Percentiles rank a stretch among this genome's conserved stretches.
Evolutionary conservation across 2,888 invertebrate species (phyloP).

Genomic region (Caenorhabditis sp.): DNA sequence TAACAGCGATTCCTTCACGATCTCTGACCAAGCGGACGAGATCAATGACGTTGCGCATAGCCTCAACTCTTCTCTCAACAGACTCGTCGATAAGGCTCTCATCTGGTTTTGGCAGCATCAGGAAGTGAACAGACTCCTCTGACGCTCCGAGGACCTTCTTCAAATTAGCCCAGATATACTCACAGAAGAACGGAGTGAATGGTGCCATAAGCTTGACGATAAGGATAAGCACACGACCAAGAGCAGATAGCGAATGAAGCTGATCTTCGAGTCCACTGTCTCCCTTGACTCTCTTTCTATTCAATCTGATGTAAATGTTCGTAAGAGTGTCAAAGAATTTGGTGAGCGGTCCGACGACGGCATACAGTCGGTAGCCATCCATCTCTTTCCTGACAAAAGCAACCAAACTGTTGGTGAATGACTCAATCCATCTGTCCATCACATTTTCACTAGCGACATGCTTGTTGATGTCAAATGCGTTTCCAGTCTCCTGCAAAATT

Average conservation of each 20-base stretch:
- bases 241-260: conserved; percentile 90
- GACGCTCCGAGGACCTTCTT: conserved; percentile 83
- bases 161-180: conserved; percentile 94
- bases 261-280: conserved; percentile 91
- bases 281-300: conserved; percentile 95
- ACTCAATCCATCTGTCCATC: conserved; percentile 98
- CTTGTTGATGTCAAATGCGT: conserved; percentile 64
- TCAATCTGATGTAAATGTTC: conserved; percentile 99
- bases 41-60: conserved; percentile 96
- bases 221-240: conserved; percentile 92
- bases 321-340: conserved; percentile 98
- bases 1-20: conserved; percentile 93
- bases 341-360: conserved; percentile 94
- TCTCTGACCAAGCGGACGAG: conserved; percentile 94
- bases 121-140: conserved; percentile 91
- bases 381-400: conserved; percentile 94
- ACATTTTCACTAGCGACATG: conserved; percentile 86
- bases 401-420: conserved; percentile 95
- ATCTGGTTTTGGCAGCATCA: conserved; percentile 90
- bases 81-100: conserved; percentile 88
- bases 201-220: conserved; percentile 97
- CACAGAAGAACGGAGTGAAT: conserved; percentile 96
- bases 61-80: conserved; percentile 92
- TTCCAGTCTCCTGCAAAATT: conserved; percentile 68
- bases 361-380: conserved; percentile 91